These are phyloP conservation scores for Brachionus paranguensis DNA, from an alignment of 1,140 invertebrate species.

Conservation along the genomic window DNA sequence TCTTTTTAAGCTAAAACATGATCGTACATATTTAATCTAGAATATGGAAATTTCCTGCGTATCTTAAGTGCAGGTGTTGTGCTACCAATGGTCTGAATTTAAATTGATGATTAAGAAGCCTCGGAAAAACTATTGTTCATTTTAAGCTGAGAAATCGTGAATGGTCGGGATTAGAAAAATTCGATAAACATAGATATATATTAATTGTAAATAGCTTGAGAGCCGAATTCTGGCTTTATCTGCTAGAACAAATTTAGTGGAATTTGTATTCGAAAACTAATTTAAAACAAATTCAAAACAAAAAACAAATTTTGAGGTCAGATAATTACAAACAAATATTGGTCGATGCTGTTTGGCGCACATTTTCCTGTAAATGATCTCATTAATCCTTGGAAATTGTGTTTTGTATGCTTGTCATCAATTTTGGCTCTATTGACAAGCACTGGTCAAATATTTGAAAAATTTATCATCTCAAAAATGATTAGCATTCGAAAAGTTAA, in stretches of 20 bases:
- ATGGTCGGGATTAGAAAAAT: background rate
- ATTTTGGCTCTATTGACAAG: background rate
- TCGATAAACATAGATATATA: background rate
- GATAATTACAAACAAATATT: conserved; percentile 2
- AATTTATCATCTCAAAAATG: background rate
- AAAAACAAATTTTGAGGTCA: background rate
- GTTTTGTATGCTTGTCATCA: background rate
- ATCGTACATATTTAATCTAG: background rate
- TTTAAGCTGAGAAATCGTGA: background rate
- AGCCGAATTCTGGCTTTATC: background rate
- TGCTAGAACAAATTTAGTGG: background rate
- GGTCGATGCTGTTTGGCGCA: background rate
- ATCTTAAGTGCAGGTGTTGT: background rate
- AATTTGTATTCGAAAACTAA: background rate
- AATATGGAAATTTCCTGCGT: background rate
- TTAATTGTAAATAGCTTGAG: background rate
- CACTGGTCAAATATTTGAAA: background rate
- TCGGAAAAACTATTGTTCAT: background rate
- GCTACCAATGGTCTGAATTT: background rate
- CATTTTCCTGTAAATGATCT: background rate
- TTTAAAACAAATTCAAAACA: background rate
- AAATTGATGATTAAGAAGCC: background rate
- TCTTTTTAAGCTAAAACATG: background rate
- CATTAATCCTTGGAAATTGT: background rate
- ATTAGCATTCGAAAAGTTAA: background rate